phyloP scores from a whole-genome alignment of 1,140 invertebrate genomes.

The Drosophila quadrilineata region DNA sequence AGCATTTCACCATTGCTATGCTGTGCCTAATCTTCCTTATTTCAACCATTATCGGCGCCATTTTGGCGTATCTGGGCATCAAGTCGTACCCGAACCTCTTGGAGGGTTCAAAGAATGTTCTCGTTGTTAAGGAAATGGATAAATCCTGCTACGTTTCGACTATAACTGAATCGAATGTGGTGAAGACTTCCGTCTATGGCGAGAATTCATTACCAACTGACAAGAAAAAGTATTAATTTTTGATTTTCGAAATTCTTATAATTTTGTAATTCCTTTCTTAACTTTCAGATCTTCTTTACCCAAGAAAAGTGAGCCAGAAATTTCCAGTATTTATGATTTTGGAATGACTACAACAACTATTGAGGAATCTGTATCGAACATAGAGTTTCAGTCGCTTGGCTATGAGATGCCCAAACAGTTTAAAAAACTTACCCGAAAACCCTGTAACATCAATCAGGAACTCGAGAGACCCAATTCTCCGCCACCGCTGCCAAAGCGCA shows the following conservation, averaged over 20 bases:
- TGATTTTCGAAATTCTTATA: background rate
- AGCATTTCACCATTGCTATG: constrained; percentile 59
- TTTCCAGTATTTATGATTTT: constrained; percentile 14
- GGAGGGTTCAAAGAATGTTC: constrained; percentile 61
- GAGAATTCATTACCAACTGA: background rate
- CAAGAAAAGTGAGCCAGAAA: background rate
- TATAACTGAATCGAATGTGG: constrained; percentile 38
- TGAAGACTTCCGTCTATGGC: background rate
- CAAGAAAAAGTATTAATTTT: background rate
- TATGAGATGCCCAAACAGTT: constrained; percentile 57
- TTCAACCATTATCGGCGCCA: constrained; percentile 42
- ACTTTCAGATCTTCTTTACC: background rate
- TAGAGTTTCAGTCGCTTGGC: constrained; percentile 20
- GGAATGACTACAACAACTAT: constrained; percentile 34
- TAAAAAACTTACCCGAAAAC: constrained; percentile 5
- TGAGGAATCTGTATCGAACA: constrained; percentile 32
- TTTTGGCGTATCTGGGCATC: constrained; percentile 54
- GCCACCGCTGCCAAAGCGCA: constrained; percentile 60
- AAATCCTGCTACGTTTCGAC: constrained; percentile 49
- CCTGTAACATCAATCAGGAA: constrained; percentile 12
- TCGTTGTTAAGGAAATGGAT: constrained; percentile 55
- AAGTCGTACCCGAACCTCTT: constrained; percentile 55
- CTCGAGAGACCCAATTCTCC: constrained; percentile 42
- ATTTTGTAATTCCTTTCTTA: background rate
- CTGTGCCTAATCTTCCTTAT: constrained; percentile 52